phyloP scores from a whole-genome alignment of 2,797 vertebrate species.

The Natrix natrix region DNA sequence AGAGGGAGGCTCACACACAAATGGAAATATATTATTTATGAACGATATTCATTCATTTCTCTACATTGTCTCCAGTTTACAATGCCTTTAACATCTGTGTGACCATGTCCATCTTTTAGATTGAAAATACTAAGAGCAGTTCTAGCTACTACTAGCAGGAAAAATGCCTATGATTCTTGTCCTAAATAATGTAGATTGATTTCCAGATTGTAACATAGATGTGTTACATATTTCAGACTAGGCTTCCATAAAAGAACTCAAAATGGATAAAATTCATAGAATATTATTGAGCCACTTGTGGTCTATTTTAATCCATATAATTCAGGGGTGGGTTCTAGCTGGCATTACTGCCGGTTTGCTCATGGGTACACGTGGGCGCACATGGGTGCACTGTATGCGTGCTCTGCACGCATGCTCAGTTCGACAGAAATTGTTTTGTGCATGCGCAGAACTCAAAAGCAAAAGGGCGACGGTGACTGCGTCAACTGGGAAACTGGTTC shows the following conservation, averaged over 20 bases:
- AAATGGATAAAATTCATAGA: not conserved
- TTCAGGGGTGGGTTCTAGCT: not conserved
- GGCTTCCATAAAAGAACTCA: not conserved
- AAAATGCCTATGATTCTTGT: not conserved
- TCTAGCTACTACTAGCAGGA: not conserved
- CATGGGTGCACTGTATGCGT: no score
- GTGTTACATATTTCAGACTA: not conserved
- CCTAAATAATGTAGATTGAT: not conserved
- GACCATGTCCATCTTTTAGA: not conserved
- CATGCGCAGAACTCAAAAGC: no score
- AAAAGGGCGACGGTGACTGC: no score
- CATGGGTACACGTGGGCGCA: no score
- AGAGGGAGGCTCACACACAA: not conserved
- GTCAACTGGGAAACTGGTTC: no score
- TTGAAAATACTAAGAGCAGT: not conserved
- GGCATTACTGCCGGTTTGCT: no score
- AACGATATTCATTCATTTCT: not conserved
- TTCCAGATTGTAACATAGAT: not conserved
- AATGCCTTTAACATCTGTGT: not conserved
- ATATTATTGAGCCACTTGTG: not conserved
- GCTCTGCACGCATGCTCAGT: no score
- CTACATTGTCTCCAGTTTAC: not conserved
- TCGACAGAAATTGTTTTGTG: no score
- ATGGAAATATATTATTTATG: not conserved
- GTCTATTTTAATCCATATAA: not conserved